Conservation (phyloP, 1,140 invertebrate species). For the Pinna nobilis region DNA sequence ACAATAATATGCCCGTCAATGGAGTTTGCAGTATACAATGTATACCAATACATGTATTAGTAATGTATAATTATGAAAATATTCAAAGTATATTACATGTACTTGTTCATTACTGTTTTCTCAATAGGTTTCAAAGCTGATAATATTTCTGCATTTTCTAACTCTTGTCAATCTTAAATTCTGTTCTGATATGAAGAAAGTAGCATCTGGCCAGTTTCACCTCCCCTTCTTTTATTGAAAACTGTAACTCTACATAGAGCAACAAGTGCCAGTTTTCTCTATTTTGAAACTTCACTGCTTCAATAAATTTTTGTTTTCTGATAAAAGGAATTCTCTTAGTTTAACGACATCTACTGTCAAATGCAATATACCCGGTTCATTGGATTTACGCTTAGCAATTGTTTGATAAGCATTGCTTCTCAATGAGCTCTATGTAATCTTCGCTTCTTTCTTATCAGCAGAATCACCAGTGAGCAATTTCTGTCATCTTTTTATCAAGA, state of each 20-base stretch:
- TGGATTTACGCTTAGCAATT: neutral
- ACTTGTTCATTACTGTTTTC: neutral
- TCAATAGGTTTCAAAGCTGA: neutral
- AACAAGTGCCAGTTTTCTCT: conserved; percentile 7
- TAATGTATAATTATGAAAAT: no score
- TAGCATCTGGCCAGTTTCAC: conserved; percentile 22
- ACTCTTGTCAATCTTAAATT: no score
- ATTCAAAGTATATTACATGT: no score
- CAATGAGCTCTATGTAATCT: neutral
- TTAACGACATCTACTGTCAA: conserved; percentile 15
- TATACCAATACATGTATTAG: no score
- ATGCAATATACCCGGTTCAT: neutral
- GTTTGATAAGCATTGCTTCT: conserved; percentile 8
- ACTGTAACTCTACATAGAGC: conserved; percentile 5
- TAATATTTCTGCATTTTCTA: neutral
- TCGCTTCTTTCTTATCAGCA: neutral
- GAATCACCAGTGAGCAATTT: neutral
- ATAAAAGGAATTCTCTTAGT: neutral
- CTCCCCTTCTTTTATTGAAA: conserved; percentile 24
- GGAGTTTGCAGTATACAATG: no score
- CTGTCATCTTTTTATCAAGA: neutral
- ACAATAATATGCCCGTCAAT: no score
- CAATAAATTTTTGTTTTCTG: no score
- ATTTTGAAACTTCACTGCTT: neutral
- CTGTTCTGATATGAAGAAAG: neutral